Evolutionary conservation across 2,113 vertebrate species (phyloP), one percentile per base, ranked within the genome.

Genomic region (Casuarius casuarius): DNA sequence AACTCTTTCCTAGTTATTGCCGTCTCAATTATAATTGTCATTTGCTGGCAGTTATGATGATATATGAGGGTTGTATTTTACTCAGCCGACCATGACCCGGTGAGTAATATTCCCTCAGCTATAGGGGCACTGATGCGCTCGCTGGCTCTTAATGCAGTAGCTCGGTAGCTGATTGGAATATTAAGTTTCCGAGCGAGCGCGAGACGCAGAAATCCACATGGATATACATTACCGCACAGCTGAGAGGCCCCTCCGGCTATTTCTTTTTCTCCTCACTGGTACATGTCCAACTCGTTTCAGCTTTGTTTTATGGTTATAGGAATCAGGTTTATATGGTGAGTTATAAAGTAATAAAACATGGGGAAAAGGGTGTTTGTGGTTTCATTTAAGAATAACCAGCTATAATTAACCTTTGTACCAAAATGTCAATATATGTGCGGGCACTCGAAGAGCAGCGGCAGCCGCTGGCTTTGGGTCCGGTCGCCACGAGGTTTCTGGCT

Each of bases 11-110:
- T 98, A 98, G 98, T 99, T 99, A 99, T 99, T 99, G 99, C 99
- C 98, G 98, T 99, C 99, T 99, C 99, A 99, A 99, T 99, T 99
- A 99, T 99, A 99, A 99, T 99, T 99, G 99, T 99, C 99, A 99
- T 98, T 98, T 98, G 98, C 98, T 99, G 99, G 99, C 99, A 99
- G 99, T 99, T 99, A 99, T 98, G 98, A 99, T 99, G 99, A 99
- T 99, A 98, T 99, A 99, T 99, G 99, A 99, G 99, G 99, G 98
- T 98, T 99, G 99, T 99, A 99, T 99, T 99, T 99, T 99, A 99
- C 96, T 98, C 99, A 98, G 98, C 98, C 98, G 98, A 99, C 98
- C 98, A 98, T 99, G 99, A 99, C 99, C 98, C 97, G 98, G 98
- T 99, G 99, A 99, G 98, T 98, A 99, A 99, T 99, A 98, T 98